These are phyloP conservation scores for Cyclina sinensis DNA, from an alignment of 1,140 invertebrate species.

Conservation along the genomic window DNA sequence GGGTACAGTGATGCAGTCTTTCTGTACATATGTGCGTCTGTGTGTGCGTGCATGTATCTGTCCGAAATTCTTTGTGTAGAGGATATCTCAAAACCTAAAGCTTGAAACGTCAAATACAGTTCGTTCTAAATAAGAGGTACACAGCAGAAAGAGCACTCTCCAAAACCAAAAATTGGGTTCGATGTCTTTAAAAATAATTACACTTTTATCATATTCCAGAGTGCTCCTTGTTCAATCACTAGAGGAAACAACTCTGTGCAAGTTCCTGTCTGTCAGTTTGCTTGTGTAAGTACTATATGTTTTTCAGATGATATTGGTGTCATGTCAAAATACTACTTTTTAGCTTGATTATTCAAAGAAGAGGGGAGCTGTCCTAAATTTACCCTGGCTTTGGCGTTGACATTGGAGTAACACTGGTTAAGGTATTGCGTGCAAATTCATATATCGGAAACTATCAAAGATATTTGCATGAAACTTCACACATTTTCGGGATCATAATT, in stretches of 20 bases:
- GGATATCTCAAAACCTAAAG: constrained; percentile 8
- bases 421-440: constrained; percentile 19
- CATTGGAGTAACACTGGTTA: constrained; percentile 10
- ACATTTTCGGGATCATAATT: constrained; percentile 10
- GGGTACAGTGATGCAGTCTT: background rate
- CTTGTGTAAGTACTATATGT: constrained; percentile 38
- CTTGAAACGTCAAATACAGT: constrained; percentile 12
- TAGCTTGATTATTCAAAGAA: constrained; percentile 13
- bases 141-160: constrained; percentile 1
- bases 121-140: constrained; percentile 13
- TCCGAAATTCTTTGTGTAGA: constrained; percentile 9
- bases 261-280: constrained; percentile 43
- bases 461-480: constrained; percentile 3
- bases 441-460: constrained; percentile 20
- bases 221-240: constrained; percentile 11
- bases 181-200: constrained; percentile 29
- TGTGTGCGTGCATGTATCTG: constrained; percentile 8
- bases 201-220: constrained; percentile 25
- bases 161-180: constrained; percentile 4
- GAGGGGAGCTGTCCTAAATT: constrained; percentile 15
- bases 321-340: constrained; percentile 22
- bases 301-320: constrained; percentile 21
- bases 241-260: constrained; percentile 26
- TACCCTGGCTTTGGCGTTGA: constrained; percentile 14
- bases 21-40: constrained; percentile 11